A percentile compares a stretch with the other conserved stretches of the same genome.
phyloP scores from a whole-genome alignment of 2,113 vertebrate genomes.

The Dromaius novaehollandiae region DNA sequence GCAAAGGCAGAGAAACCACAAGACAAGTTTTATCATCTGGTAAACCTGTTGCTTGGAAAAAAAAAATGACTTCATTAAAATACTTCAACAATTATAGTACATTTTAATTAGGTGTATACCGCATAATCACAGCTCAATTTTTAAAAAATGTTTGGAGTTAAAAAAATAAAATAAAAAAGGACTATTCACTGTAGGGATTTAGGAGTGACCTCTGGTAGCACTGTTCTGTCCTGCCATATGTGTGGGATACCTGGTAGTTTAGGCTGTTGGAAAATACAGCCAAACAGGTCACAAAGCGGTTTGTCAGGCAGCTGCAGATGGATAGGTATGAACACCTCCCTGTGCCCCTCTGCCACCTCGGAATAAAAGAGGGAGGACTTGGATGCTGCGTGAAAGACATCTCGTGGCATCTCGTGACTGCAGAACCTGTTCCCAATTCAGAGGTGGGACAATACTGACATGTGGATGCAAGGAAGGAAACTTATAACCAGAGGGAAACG shows the following conservation, averaged over 20 bases:
- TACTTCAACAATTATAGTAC: constrained; percentile 80
- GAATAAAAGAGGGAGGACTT: not conserved
- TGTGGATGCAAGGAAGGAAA: not conserved
- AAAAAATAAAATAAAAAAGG: constrained; percentile 16
- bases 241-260: not conserved
- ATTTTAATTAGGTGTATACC: constrained; percentile 78
- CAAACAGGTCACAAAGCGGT: not conserved
- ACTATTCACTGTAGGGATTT: not conserved
- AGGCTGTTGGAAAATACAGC: not conserved
- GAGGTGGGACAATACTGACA: not conserved
- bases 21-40: constrained; percentile 89
- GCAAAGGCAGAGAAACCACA: constrained; percentile 77
- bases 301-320: not conserved
- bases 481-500: not conserved
- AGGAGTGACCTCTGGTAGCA: not conserved
- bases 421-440: not conserved
- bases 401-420: not conserved
- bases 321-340: not conserved
- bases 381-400: not conserved
- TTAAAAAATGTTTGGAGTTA: constrained; percentile 63
- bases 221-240: not conserved
- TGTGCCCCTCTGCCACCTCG: not conserved
- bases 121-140: constrained; percentile 77
- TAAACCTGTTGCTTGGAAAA: constrained; percentile 79
- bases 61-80: constrained; percentile 85